A percentile compares a stretch with the other conserved stretches of the same genome.
Evolutionary conservation across 1,140 invertebrate species (phyloP).

Genomic region (Zaprionus camerounensis): DNA sequence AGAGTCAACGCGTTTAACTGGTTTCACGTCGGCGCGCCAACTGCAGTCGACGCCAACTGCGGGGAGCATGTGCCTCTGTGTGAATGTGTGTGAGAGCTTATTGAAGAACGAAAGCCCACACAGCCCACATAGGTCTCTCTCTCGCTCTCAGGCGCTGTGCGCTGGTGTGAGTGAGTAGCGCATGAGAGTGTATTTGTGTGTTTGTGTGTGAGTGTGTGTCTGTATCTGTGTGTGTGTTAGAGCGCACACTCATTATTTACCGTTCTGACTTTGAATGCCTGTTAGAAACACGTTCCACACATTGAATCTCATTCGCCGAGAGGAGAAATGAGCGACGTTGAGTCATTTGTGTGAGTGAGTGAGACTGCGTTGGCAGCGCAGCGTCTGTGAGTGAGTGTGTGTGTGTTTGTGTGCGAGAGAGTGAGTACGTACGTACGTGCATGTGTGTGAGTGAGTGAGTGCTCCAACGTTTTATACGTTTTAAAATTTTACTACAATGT

Average conservation of each 20-base stretch:
- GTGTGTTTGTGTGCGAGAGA: constrained; percentile 16
- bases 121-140: constrained; percentile 33
- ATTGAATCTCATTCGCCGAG: constrained; percentile 46
- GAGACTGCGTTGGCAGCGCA: constrained; percentile 48
- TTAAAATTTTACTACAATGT: constrained; percentile 73
- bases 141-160: constrained; percentile 41
- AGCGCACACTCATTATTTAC: constrained; percentile 52
- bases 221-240: constrained; percentile 25
- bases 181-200: neutral
- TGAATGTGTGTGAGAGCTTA: constrained; percentile 32
- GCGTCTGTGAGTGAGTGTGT: neutral
- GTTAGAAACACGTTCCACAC: constrained; percentile 59
- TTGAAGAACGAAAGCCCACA: constrained; percentile 19
- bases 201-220: constrained; percentile 31
- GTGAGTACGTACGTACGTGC: constrained; percentile 1
- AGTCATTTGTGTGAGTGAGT: constrained; percentile 42
- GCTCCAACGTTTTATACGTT: constrained; percentile 76
- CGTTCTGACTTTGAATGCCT: constrained; percentile 46
- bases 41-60: constrained; percentile 47
- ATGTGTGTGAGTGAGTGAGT: constrained; percentile 43
- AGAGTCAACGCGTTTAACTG: constrained; percentile 71
- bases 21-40: constrained; percentile 73
- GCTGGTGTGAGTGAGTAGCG: constrained; percentile 12
- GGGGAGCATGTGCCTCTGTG: neutral
- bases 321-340: constrained; percentile 48